Evolutionary conservation across 2,797 vertebrate species (phyloP), one percentile per base, ranked within the genome.

Genomic region (Pipistrellus kuhlii): DNA sequence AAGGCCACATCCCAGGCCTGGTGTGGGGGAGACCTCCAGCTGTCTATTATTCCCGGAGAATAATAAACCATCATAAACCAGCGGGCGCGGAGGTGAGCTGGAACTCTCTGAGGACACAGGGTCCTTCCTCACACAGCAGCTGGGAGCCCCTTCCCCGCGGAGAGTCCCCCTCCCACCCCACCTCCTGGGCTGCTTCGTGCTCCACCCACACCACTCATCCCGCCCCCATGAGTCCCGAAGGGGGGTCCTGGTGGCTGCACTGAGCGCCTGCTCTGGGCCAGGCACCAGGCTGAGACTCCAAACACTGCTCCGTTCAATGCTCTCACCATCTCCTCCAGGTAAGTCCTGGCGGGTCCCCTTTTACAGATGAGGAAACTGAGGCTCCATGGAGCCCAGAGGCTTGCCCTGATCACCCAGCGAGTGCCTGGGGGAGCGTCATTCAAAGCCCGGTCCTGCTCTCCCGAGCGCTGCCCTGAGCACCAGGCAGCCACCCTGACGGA

Each of bases 341-440:
- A 57, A 75, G 38, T 35, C 48, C 82, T 80, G 30, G 25, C 5
- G 10, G 53, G 44, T 10, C 44, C 17, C 35, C 32, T 59, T 83
- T 80, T 82, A 62, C 53, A 66, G 57, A 82, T 78, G 55, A 55
- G 80, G 18, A 95, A 82, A 85, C 78, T 69, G 68, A 93, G 82
- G 62, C 73, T 81, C n/a, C 13, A 18, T 5, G 30, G 64, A n/a
- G 5, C 8, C 44, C 30, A 30, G 27, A 73, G 73, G 1, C 55
- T 88, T 32, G 25, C 21, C 72, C 20, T 10, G 38, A 72, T 32
- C 66, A 38, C 53, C n/a, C 66, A 72, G 75, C 4, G 0, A 59
- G 32, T n/a, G 17, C 62, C 2, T 9, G 30, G 12, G 66, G 17
- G 87, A 68, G 18, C 12, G 2, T 9, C 12, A 9, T 18, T 87